A percentile compares a stretch with the other conserved stretches of the same genome.
Evolutionary conservation across 2,888 invertebrate species (phyloP).

Genomic region (Ennomos fuscantarius): DNA sequence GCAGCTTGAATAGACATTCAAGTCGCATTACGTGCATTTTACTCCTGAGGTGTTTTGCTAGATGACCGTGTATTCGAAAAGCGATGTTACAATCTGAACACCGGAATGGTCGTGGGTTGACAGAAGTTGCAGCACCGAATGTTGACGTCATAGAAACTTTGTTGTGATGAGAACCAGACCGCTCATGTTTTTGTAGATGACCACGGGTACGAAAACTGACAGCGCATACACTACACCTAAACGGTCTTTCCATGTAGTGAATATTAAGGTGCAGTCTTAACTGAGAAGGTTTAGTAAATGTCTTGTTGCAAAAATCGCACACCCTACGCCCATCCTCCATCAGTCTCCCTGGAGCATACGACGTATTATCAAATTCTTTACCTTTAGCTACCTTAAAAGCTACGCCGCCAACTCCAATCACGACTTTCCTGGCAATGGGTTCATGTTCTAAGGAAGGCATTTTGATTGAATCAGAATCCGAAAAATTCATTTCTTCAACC

Average conservation of each 20-base stretch:
- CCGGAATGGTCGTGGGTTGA: constrained; percentile 97
- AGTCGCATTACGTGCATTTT: constrained; percentile 98
- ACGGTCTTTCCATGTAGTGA: constrained; percentile 97
- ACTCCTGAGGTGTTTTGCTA: constrained; percentile 98
- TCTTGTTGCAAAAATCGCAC: constrained; percentile 95
- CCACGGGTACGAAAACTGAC: constrained; percentile 96
- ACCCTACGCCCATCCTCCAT: constrained; percentile 91
- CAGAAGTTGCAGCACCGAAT: constrained; percentile 93
- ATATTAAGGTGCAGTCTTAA: constrained; percentile 96
- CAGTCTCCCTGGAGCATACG: constrained; percentile 82
- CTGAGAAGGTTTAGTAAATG: constrained; percentile 96
- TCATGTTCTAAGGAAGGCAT: constrained; percentile 71
- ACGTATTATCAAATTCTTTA: constrained; percentile 75
- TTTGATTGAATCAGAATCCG: constrained; percentile 68
- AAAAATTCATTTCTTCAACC: constrained; percentile 53
- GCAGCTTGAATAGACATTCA: constrained; percentile 96
- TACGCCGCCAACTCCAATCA: constrained; percentile 87
- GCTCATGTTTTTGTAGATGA: constrained; percentile 96
- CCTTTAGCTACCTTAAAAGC: constrained; percentile 85
- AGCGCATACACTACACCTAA: constrained; percentile 95
- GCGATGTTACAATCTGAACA: constrained; percentile 98
- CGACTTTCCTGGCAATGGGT: constrained; percentile 84
- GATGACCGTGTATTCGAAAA: constrained; percentile 97
- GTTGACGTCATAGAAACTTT: constrained; percentile 96
- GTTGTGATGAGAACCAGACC: constrained; percentile 96